phyloP scores from a whole-genome alignment of 1,140 invertebrate genomes.

The Ceratosolen solmsi region DNA sequence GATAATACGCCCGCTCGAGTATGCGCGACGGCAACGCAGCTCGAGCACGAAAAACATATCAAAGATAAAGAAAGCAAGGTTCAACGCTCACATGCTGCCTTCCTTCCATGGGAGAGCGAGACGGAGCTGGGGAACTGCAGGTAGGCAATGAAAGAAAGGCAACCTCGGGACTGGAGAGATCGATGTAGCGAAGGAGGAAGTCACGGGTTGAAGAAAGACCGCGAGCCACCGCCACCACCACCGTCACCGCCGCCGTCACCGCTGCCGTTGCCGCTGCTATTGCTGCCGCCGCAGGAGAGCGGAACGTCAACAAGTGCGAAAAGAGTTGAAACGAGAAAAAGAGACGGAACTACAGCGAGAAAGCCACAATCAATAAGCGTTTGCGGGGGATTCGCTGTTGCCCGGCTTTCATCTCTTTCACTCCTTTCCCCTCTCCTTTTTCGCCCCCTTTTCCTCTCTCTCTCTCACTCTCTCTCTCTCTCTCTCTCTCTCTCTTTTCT shows the following conservation, averaged over 20 bases:
- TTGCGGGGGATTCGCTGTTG: constrained; percentile 42
- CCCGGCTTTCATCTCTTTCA: neutral
- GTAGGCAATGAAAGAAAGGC: neutral
- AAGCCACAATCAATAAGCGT: constrained; percentile 62
- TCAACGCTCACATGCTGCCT: neutral
- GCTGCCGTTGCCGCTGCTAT: too few relatives aligned
- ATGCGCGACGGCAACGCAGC: neutral
- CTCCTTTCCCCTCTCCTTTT: neutral
- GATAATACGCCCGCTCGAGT: neutral
- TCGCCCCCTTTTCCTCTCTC: neutral
- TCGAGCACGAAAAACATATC: neutral
- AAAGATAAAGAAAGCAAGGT: constrained; percentile 24
- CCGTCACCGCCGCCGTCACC: neutral
- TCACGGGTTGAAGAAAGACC: constrained; percentile 32
- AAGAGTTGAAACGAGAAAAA: constrained; percentile 52
- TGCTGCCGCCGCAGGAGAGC: constrained; percentile 19
- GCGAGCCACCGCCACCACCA: neutral
- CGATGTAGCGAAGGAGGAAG: constrained; percentile 41
- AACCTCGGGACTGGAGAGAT: constrained; percentile 25
- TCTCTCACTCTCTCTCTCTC: neutral
- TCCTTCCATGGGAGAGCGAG: neutral
- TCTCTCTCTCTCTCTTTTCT: too few relatives aligned
- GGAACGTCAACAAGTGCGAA: constrained; percentile 56
- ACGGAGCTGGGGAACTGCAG: neutral
- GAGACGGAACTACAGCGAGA: constrained; percentile 45